These are phyloP conservation scores for Ceuthmochares aereus DNA, from an alignment of 2,113 vertebrate species.

Conservation along the genomic window DNA sequence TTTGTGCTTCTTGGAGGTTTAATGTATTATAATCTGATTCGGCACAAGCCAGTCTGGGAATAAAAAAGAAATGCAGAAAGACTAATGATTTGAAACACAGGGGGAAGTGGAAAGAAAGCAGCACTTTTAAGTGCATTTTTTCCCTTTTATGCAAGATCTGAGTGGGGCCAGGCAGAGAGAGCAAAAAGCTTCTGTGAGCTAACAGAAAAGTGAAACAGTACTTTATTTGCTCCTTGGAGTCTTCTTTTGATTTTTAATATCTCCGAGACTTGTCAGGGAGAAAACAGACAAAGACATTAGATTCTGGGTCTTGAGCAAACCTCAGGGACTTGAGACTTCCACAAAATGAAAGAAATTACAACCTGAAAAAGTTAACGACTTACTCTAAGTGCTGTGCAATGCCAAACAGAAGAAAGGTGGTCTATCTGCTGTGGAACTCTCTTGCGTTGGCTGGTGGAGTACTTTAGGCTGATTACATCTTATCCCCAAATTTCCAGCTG, in stretches of 20 bases:
- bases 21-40: slow-evolving; percentile 74
- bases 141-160: slow-evolving; percentile 57
- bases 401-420: background rate
- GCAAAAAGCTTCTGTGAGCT: slow-evolving; percentile 57
- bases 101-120: slow-evolving; percentile 52
- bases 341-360: slow-evolving; percentile 41
- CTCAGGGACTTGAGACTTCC: slow-evolving; percentile 40
- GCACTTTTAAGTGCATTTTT: slow-evolving; percentile 54
- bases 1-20: slow-evolving; percentile 70
- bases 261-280: slow-evolving; percentile 63
- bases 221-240: slow-evolving; percentile 65
- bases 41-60: slow-evolving; percentile 67
- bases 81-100: slow-evolving; percentile 57
- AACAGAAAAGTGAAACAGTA: slow-evolving; percentile 48
- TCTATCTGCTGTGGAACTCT: background rate
- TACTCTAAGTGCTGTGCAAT: background rate
- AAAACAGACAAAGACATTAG: slow-evolving; percentile 57
- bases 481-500: background rate
- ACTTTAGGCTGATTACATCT: background rate
- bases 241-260: slow-evolving; percentile 72
- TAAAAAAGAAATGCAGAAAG: slow-evolving; percentile 69
- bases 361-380: slow-evolving; percentile 37
- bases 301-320: slow-evolving; percentile 53
- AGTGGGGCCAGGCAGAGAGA: slow-evolving; percentile 47
- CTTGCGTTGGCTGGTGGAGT: background rate